Evolutionary conservation across 2,888 invertebrate genomes (phyloP), one percentile per base, ranked within the genome.

Genomic region (Petrolisthes manimaculis): DNA sequence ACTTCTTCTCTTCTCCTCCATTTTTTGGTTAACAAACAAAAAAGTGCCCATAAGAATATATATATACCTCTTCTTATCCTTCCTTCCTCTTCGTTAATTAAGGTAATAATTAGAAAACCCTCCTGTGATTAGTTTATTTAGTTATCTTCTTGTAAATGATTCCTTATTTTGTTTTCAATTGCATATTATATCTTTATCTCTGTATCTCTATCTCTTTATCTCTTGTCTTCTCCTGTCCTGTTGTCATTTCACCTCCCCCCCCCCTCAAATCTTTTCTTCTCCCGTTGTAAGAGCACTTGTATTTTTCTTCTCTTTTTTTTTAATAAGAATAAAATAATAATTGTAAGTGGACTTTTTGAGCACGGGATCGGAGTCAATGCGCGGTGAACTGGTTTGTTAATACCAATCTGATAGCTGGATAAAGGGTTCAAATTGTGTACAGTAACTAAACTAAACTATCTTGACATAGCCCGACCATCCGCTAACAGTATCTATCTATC

Each of bases 341-440:
- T 82, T 56, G 75, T 54, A 86, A 78, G 56, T 82, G 24, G 5
- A 78, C 69, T 53, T 69, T 37, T 53, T 81, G 88, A 88, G 88
- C 88, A 88, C 88, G 88, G 88, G 88, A 88, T 81, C 67, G 88
- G 84, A 80, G 88, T 88, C 88, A 81, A 74, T 88, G 88, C 88
- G 84, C 84, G 88, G 88, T 88, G 69, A 84, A 69, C 51, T 84
- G 88, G 88, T 81, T 88, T 84, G 88, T 88, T 88, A 81, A 88
- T 84, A 88, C 88, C 88, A 88, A 84, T 88, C 88, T 84, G 88
- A 88, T 84, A 88, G 88, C 88, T 88, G 88, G 88, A 56, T 84
- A 84, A 84, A 84, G 84, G 88, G 88, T 88, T 88, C 88, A 84
- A 88, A 88, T 71, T 80, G 84, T 84, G 84, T 88, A 88, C 84